Evolutionary conservation across 2,113 vertebrate species (phyloP).

Genomic region (Thunnus maccoyii): DNA sequence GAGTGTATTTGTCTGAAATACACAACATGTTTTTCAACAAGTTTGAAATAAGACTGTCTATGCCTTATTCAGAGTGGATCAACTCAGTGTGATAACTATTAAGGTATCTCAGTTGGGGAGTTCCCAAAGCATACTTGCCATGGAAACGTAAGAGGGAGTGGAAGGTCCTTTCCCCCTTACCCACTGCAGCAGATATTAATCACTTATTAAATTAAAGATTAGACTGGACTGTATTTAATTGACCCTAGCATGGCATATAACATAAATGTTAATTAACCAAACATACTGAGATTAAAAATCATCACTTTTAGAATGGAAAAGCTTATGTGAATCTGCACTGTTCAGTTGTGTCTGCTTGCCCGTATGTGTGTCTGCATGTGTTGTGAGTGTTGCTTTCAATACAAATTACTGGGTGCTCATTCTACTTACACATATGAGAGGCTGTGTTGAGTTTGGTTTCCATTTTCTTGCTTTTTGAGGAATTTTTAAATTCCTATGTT

Average conservation of each 20-base stretch:
- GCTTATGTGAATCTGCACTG: neutral
- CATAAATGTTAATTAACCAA: too few relatives aligned
- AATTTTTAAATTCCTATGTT: neutral
- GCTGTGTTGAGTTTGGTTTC: neutral
- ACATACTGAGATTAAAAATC: too few relatives aligned
- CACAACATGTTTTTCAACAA: too few relatives aligned
- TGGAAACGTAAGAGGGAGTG: neutral
- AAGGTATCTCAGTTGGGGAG: too few relatives aligned
- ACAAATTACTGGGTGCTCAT: too few relatives aligned
- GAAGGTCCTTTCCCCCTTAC: too few relatives aligned
- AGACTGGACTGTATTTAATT: conserved; percentile 17
- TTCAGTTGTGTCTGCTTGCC: neutral
- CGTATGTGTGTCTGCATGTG: neutral
- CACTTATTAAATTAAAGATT: conserved; percentile 31
- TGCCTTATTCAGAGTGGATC: too few relatives aligned
- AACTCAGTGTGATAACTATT: neutral
- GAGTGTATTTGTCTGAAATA: too few relatives aligned
- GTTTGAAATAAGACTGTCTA: too few relatives aligned
- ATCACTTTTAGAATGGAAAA: too few relatives aligned
- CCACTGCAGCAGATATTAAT: conserved; percentile 3
- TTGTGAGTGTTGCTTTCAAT: too few relatives aligned
- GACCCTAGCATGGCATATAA: neutral
- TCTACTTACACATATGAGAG: neutral
- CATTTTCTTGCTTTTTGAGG: neutral
- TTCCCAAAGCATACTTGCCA: neutral